These are phyloP conservation scores for Platichthys flesus DNA, from an alignment of 2,113 vertebrate species.

Conservation along the genomic window DNA sequence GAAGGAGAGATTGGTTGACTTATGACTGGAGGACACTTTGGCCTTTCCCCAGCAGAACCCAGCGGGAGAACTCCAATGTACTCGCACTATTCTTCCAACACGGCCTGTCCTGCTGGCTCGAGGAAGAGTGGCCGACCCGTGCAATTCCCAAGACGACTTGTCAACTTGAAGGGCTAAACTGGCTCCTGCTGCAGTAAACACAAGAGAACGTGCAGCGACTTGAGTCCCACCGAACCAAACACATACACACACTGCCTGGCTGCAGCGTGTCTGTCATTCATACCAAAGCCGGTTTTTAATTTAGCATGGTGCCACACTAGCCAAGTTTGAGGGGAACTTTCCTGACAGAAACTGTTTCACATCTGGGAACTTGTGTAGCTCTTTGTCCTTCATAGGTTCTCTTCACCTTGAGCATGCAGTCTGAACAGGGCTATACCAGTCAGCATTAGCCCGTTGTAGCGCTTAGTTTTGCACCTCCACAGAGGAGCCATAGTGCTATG, in stretches of 20 bases:
- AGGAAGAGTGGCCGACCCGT: slow-evolving; percentile 51
- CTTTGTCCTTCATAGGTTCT: slow-evolving; percentile 12
- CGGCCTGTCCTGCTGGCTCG: slow-evolving; percentile 24
- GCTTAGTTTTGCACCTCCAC: slow-evolving; percentile 47
- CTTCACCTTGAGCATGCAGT: slow-evolving; percentile 59
- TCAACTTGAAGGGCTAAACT: slow-evolving; percentile 71
- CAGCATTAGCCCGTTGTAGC: slow-evolving; percentile 56
- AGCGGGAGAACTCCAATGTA: slow-evolving; percentile 12
- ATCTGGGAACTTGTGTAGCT: slow-evolving; percentile 39
- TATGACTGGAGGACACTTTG: slow-evolving; percentile 54
- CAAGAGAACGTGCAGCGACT: slow-evolving; percentile 18
- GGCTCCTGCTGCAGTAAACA: slow-evolving; percentile 47
- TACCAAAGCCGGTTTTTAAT: slow-evolving; percentile 71
- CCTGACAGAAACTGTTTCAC: slow-evolving; percentile 32
- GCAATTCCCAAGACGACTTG: slow-evolving; percentile 66
- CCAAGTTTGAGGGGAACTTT: slow-evolving; percentile 27
- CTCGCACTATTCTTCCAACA: slow-evolving; percentile 36
- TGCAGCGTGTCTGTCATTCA: slow-evolving; percentile 59
- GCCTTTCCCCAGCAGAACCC: slow-evolving; percentile 44
- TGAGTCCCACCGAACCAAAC: slow-evolving; percentile 48
- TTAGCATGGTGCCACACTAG: slow-evolving; percentile 45
- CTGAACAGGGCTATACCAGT: slow-evolving; percentile 64
- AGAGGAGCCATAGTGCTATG: slow-evolving; percentile 51
- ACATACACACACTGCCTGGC: slow-evolving; percentile 64
- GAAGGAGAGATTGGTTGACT: slow-evolving; percentile 60